Conservation (phyloP, 2,113 vertebrate genomes). For the Benitochromis conjunctus region DNA sequence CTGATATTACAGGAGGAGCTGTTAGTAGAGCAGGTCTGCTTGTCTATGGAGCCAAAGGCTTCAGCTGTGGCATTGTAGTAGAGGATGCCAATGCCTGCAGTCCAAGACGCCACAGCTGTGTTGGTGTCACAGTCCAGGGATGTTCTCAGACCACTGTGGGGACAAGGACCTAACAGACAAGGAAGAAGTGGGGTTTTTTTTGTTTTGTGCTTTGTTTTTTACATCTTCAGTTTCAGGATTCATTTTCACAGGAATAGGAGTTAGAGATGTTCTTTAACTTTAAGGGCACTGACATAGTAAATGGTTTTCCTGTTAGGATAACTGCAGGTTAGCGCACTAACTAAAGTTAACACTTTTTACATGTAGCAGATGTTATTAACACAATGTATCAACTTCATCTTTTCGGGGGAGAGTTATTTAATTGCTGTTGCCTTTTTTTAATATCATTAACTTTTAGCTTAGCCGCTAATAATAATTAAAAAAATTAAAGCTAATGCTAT, state of each 20-base stretch:
- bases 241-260: neutral
- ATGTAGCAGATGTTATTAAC: neutral
- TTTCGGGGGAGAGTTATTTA: accelerated
- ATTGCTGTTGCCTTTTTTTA: neutral
- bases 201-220: no score
- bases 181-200: no score
- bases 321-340: neutral
- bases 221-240: neutral
- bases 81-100: conserved; percentile 45
- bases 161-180: conserved; percentile 65
- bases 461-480: neutral
- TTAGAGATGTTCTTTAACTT: neutral
- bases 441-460: neutral
- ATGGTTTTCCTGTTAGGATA: neutral
- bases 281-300: neutral
- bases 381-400: neutral
- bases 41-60: neutral
- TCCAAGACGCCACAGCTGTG: conserved; percentile 66
- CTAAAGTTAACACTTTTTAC: neutral
- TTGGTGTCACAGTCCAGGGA: conserved; percentile 60
- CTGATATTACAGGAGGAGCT: conserved; percentile 63
- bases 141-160: conserved; percentile 27
- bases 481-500: neutral
- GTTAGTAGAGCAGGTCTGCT: conserved; percentile 46
- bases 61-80: conserved; percentile 57